These are phyloP conservation scores for Xiphophorus birchmanni DNA, from an alignment of 2,797 vertebrate genomes.

Conservation along the genomic window DNA sequence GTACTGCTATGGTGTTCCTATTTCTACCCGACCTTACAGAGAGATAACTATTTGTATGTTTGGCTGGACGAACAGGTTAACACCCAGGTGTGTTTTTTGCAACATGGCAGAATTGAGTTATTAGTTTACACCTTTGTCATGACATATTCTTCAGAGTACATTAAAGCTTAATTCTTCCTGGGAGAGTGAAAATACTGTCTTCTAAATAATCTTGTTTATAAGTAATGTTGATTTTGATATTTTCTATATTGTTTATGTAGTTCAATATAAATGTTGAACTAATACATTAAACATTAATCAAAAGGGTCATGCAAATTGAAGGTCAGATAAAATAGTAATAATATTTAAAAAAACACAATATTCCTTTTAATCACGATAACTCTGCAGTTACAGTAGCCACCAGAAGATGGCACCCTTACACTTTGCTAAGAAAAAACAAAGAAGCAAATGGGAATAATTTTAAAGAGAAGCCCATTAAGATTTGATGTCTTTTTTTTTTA, in stretches of 20 bases:
- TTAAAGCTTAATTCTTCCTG: not conserved
- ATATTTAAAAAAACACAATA: not conserved
- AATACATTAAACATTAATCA: not conserved
- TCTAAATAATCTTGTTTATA: not conserved
- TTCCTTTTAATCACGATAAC: not conserved
- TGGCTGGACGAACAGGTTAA: not conserved
- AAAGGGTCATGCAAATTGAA: not conserved
- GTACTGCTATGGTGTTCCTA: not conserved
- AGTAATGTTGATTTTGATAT: not conserved
- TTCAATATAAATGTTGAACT: not conserved
- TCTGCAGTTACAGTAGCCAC: slow-evolving; percentile 1
- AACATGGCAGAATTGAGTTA: not conserved
- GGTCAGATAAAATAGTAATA: not conserved
- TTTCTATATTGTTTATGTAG: not conserved
- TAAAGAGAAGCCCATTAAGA: not conserved
- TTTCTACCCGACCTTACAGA: not conserved
- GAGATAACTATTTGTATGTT: not conserved
- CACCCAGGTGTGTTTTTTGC: not conserved
- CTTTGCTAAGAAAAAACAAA: not conserved
- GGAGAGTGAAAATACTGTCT: not conserved
- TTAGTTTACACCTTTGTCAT: not conserved
- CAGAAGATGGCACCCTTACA: slow-evolving; percentile 45
- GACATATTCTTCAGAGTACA: not conserved
- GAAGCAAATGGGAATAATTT: not conserved
- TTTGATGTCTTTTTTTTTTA: not conserved